phyloP scores from a whole-genome alignment of 1,140 invertebrate genomes.

The Drosophila tani region DNA sequence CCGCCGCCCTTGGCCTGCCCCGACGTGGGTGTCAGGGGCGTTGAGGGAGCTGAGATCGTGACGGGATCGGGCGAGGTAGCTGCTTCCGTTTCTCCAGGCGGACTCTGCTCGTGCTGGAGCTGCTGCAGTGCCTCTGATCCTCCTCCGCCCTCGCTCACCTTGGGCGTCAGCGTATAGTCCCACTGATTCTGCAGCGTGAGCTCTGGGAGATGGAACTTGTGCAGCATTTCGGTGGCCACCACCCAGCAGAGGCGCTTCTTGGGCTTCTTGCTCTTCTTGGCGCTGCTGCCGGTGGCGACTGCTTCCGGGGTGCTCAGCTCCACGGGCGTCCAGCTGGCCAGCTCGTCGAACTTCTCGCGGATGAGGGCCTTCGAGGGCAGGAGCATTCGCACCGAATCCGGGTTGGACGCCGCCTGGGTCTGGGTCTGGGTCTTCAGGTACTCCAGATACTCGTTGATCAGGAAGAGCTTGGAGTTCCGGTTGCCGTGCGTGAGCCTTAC shows the following conservation, averaged over 20 bases:
- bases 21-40: slow-evolving; percentile 11
- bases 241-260: slow-evolving; percentile 89
- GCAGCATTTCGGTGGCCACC: slow-evolving; percentile 87
- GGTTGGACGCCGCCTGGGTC: slow-evolving; percentile 40
- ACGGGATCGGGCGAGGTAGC: not conserved
- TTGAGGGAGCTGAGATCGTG: slow-evolving; percentile 16
- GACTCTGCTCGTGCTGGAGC: slow-evolving; percentile 35
- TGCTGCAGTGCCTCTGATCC: slow-evolving; percentile 10
- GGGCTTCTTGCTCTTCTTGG: slow-evolving; percentile 86
- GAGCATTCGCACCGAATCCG: slow-evolving; percentile 1
- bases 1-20: not conserved
- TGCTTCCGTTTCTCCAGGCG: slow-evolving; percentile 14
- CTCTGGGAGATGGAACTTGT: slow-evolving; percentile 87
- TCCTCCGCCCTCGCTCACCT: slow-evolving; percentile 35
- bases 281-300: slow-evolving; percentile 1
- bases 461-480: slow-evolving; percentile 86
- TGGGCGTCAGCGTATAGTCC: slow-evolving; percentile 85
- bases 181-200: slow-evolving; percentile 87
- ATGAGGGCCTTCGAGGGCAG: slow-evolving; percentile 83
- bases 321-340: slow-evolving; percentile 87
- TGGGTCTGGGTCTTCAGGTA: slow-evolving; percentile 85
- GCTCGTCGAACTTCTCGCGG: slow-evolving; percentile 86
- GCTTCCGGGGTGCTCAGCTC: slow-evolving; percentile 54
- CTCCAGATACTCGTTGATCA: slow-evolving; percentile 89
- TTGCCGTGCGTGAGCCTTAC: slow-evolving; percentile 90